These are phyloP conservation scores for Molorchus minor DNA, from an alignment of 2,888 invertebrate genomes.

Conservation along the genomic window DNA sequence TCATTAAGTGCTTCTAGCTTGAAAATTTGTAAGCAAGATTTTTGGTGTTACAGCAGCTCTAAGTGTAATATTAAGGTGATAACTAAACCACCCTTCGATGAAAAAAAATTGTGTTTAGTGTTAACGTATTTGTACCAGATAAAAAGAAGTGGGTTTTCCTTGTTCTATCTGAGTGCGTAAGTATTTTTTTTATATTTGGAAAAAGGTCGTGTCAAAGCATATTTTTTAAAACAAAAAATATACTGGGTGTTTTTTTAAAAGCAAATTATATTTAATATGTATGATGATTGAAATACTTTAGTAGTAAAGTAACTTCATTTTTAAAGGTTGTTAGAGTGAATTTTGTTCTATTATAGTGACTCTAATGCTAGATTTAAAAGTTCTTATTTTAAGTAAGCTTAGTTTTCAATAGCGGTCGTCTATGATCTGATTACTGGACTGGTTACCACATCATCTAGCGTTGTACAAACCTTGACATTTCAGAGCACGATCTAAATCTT, in stretches of 20 bases:
- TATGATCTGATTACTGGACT: no score
- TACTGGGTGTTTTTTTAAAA: neutral
- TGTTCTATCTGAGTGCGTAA: neutral
- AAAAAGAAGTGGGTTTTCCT: neutral
- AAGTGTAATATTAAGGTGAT: neutral
- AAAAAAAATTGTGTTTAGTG: neutral
- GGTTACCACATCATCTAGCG: no score
- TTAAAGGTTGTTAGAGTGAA: no score
- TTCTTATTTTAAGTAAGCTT: no score
- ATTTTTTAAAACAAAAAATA: neutral
- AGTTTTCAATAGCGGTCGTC: no score
- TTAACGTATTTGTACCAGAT: neutral
- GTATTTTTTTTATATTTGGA: neutral
- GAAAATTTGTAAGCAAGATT: neutral
- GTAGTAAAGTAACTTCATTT: no score
- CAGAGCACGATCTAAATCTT: no score
- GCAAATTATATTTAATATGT: neutral
- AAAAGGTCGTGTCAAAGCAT: slow-evolving; percentile 7
- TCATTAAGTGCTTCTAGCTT: neutral
- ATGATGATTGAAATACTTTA: no score
- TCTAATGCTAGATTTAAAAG: no score
- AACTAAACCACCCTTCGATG: neutral
- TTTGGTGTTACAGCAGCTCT: neutral
- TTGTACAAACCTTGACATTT: no score
- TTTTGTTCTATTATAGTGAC: no score